Evolutionary conservation across 2,888 invertebrate genomes (phyloP).

Genomic region (Platycheirus rosarum): DNA sequence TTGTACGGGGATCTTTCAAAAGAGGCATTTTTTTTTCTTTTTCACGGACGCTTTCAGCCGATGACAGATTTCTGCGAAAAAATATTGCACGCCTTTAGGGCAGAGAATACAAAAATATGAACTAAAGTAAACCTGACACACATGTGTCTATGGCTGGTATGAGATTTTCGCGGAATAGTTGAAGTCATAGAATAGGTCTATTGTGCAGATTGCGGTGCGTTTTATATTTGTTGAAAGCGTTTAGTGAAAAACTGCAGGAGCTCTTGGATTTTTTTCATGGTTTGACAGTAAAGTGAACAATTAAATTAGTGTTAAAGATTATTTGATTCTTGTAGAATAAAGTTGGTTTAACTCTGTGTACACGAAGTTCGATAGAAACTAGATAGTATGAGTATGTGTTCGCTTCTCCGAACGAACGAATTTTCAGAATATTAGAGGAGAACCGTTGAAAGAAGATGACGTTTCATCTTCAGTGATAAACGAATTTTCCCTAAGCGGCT

Average conservation of each 20-base stretch:
- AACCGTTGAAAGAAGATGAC: too few relatives aligned
- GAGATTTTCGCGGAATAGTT: constrained; percentile 64
- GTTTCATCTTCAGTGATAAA: too few relatives aligned
- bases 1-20: neutral
- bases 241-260: constrained; percentile 4
- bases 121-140: constrained; percentile 2
- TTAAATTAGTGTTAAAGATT: too few relatives aligned
- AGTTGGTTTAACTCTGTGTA: too few relatives aligned
- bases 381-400: too few relatives aligned
- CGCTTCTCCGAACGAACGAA: too few relatives aligned
- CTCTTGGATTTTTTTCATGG: too few relatives aligned
- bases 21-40: constrained; percentile 28
- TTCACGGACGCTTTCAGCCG: constrained; percentile 71
- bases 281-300: too few relatives aligned
- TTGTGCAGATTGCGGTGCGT: constrained; percentile 47
- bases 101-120: constrained; percentile 5
- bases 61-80: constrained; percentile 74
- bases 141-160: constrained; percentile 48
- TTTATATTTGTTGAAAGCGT: neutral
- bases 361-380: too few relatives aligned
- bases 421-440: too few relatives aligned
- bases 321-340: too few relatives aligned
- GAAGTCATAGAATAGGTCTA: constrained; percentile 63
- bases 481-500: too few relatives aligned
- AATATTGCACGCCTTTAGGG: constrained; percentile 64